Evolutionary conservation across 2,888 invertebrate genomes (phyloP).

Genomic region (Amphimallon solstitiale): DNA sequence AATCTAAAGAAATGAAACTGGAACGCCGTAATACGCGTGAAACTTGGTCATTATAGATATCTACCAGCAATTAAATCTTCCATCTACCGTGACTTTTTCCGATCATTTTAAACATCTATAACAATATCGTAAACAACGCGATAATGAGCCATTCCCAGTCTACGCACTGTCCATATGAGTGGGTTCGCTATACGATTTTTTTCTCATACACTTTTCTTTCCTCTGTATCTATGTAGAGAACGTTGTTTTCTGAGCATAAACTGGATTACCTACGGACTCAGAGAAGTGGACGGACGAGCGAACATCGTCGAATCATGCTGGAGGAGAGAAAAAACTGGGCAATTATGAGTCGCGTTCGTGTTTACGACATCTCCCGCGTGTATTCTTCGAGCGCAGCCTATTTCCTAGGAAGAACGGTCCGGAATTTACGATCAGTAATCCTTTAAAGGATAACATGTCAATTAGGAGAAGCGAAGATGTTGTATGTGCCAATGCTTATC

Average conservation of each 20-base stretch:
- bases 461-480: conserved; percentile 40
- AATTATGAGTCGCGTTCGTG: conserved; percentile 33
- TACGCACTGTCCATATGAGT: conserved; percentile 41
- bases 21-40: conserved; percentile 17
- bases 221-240: too few relatives aligned
- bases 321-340: conserved; percentile 40
- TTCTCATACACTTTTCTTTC: background rate
- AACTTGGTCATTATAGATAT: conserved; percentile 30
- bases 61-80: conserved; percentile 43
- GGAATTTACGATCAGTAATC: conserved; percentile 34
- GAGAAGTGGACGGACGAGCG: conserved; percentile 1
- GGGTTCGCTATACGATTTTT: conserved; percentile 50
- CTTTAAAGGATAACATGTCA: conserved; percentile 47
- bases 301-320: background rate
- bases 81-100: conserved; percentile 47
- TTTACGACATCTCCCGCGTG: conserved; percentile 22
- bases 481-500: conserved; percentile 27
- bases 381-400: background rate
- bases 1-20: conserved; percentile 5
- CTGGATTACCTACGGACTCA: conserved; percentile 43
- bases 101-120: conserved; percentile 53
- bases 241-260: conserved; percentile 39
- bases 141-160: conserved; percentile 52
- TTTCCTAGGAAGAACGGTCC: conserved; percentile 32
- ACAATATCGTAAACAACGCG: conserved; percentile 57